Evolutionary conservation across 1,140 invertebrate species (phyloP), one percentile per base, ranked within the genome.

Genomic region (Drosophila persimilis): DNA sequence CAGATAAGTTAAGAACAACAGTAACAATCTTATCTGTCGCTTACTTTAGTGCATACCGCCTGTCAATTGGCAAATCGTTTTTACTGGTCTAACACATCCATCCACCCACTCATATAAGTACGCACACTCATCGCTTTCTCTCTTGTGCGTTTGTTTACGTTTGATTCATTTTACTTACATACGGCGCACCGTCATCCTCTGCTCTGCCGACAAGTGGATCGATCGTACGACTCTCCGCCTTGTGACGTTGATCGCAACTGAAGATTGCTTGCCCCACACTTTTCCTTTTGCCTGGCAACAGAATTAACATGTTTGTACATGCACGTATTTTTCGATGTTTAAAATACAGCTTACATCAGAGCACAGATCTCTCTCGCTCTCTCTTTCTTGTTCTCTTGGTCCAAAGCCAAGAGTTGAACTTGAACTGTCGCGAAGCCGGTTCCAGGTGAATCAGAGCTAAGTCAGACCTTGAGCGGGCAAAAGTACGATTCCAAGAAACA

Each of bases 51-150:
- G 31, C 31, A 35, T 24, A 50, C 11, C 20, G 64, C 20, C 26
- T 31, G 54, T 44, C 44, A 47, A 63, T 63, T 63, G 35, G 9
- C 5, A 9, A 69, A 69, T 70, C 52, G 66, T 57, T 69, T 70
- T 69, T 26, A 35, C 13, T 26, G 11, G 44, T 50, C 13, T 48
- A 24, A 69, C 63, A 57, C 52, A 69, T 20, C 11, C 35, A 39
- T 13, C 11, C 35, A 45, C 35, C 63, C 11, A 64, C 39, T 11
- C 41, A 45, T 8, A 17, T 29, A 13, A 5, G 5, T 39, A 43
- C 13, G 20, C 17, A 50, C 35, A 39, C 35, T 39, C 35, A 39
- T 39, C 11, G 35, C 35, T 39, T 39, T 47, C 45, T 64, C 55
- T 63, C 57, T 24, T 11, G 9, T 0, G 8, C 11, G 11, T 44